Conservation (phyloP, 37 sponge, comb jelly and placozoan species). For the Bolinopsis microptera region DNA sequence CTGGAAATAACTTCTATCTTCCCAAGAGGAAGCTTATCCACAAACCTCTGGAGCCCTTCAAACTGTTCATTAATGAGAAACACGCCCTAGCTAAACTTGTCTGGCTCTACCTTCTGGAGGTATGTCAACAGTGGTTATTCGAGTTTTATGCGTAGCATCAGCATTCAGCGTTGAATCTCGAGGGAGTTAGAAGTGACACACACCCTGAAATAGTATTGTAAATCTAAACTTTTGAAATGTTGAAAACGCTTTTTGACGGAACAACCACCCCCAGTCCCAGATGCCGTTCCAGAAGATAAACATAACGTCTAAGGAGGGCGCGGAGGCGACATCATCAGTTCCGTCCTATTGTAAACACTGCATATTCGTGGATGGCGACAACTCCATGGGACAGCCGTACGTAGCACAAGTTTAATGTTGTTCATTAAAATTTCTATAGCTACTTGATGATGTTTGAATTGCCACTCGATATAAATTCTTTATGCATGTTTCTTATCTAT, state of each 20-base stretch:
- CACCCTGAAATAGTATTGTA: no score
- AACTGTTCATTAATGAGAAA: constrained; percentile 10
- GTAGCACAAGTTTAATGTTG: no score
- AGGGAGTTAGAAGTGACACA: no score
- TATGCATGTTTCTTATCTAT: not conserved
- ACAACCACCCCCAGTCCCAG: not conserved
- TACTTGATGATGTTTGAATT: not conserved
- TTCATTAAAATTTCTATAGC: not conserved
- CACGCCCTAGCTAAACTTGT: constrained; percentile 42
- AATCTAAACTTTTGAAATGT: no score
- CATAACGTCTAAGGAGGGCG: constrained; percentile 25
- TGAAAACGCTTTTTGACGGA: no score
- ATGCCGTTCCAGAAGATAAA: constrained; percentile 49
- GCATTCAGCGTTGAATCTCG: no score
- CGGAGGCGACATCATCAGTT: not conserved
- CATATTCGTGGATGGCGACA: constrained; percentile 31
- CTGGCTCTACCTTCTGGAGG: constrained; percentile 48
- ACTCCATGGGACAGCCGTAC: constrained; percentile 46
- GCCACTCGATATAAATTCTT: not conserved
- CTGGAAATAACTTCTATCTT: constrained; percentile 18
- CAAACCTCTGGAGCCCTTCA: constrained; percentile 54
- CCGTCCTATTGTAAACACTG: constrained; percentile 52
- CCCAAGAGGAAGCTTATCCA: constrained; percentile 11
- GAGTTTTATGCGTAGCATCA: no score
- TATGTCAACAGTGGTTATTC: no score